Conservation (phyloP, 2,797 vertebrate species). For the Rousettus madagascariensis region DNA sequence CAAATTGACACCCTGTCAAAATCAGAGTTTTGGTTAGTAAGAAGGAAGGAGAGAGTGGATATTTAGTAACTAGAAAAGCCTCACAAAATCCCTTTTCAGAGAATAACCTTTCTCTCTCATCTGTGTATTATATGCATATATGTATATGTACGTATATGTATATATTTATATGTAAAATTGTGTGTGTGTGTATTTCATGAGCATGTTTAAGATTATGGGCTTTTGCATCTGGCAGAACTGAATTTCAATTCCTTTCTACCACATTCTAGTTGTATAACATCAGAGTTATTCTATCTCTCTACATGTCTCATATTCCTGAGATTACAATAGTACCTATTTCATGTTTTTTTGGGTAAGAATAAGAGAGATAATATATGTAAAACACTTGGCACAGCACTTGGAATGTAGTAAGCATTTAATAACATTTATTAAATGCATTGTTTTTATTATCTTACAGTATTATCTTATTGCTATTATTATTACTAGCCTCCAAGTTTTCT, state of each 20-base stretch:
- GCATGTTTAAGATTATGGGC: not conserved
- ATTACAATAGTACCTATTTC: not conserved
- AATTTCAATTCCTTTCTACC: not conserved
- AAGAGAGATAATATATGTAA: not conserved
- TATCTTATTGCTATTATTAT: not conserved
- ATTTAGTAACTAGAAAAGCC: not conserved
- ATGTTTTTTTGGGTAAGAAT: not conserved
- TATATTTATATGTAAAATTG: not conserved
- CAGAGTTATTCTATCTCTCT: not conserved
- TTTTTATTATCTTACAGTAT: not conserved
- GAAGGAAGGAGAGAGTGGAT: not conserved
- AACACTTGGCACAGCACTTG: not conserved
- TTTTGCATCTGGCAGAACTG: not conserved
- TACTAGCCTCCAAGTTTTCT: not conserved
- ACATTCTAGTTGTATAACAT: not conserved
- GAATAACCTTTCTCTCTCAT: not conserved
- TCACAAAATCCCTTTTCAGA: not conserved
- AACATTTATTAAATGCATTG: not conserved
- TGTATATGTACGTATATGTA: not conserved
- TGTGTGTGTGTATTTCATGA: not conserved
- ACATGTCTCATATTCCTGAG: not conserved
- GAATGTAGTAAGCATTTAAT: not conserved
- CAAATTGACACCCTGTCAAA: not conserved
- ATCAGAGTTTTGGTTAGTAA: not conserved
- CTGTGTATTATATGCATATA: not conserved